Conservation (phyloP, 2,888 invertebrate genomes). For the Galerucella calmariensis region DNA sequence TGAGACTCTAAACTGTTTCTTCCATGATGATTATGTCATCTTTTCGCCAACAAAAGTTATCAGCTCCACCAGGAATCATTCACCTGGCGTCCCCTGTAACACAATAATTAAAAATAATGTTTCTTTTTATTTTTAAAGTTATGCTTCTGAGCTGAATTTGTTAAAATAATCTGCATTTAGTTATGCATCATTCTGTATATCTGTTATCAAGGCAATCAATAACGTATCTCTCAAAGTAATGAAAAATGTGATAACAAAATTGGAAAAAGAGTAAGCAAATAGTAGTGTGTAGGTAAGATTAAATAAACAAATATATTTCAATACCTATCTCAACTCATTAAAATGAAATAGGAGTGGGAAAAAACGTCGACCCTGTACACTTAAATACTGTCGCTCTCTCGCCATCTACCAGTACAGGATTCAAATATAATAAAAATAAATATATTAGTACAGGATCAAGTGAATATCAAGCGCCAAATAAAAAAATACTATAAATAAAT, state of each 20-base stretch:
- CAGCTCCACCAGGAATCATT: too few species aligned
- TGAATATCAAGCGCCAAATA: neutral
- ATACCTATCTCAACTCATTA: slow-evolving; percentile 6
- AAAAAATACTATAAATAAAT: slow-evolving; percentile 4
- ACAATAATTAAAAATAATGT: too few species aligned
- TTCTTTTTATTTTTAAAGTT: too few species aligned
- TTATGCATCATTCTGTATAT: neutral
- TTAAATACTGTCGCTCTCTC: slow-evolving; percentile 8
- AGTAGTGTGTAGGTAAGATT: neutral
- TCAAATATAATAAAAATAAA: slow-evolving; percentile 13
- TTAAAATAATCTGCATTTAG: too few species aligned
- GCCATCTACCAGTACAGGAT: slow-evolving; percentile 17
- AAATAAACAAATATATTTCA: slow-evolving; percentile 11
- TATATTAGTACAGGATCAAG: neutral
- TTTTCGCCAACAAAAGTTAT: too few species aligned
- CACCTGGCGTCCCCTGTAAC: too few species aligned
- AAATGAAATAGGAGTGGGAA: slow-evolving; percentile 3
- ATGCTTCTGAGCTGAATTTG: too few species aligned
- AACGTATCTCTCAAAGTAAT: neutral
- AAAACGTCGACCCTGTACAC: slow-evolving; percentile 15
- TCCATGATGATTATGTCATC: too few species aligned
- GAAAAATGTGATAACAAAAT: neutral
- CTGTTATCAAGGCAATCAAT: neutral
- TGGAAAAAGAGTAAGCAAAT: neutral
- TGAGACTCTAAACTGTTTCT: too few species aligned